Evolutionary conservation across 2,888 invertebrate genomes (phyloP).

Genomic region (Smittia sp.): DNA sequence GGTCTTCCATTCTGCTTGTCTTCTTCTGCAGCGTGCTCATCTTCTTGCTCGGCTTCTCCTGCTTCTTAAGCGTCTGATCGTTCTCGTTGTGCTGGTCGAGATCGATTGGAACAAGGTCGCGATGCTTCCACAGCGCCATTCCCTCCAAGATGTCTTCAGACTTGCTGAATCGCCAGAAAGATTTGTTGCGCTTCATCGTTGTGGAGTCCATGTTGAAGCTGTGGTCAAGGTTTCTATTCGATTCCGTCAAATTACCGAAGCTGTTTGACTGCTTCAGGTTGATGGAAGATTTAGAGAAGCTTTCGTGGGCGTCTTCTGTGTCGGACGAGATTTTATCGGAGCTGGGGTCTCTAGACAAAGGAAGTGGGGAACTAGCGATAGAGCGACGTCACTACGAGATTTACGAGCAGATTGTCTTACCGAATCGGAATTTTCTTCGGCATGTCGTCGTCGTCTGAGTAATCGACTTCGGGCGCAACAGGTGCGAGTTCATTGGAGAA

Average conservation of each 20-base stretch:
- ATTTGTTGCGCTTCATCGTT: constrained; percentile 75
- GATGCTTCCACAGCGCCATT: constrained; percentile 83
- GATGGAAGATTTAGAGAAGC: constrained; percentile 35
- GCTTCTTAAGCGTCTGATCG: constrained; percentile 21
- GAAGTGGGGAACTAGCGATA: background rate
- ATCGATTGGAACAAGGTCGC: constrained; percentile 74
- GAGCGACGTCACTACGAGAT: background rate
- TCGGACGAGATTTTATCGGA: constrained; percentile 3
- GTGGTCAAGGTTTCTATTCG: constrained; percentile 41
- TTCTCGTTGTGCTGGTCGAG: constrained; percentile 53
- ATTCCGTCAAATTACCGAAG: constrained; percentile 46
- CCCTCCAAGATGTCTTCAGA: constrained; percentile 75
- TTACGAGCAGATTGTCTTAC: constrained; percentile 48
- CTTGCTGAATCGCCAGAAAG: constrained; percentile 80
- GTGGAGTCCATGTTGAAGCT: constrained; percentile 50
- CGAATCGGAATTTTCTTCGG: constrained; percentile 57
- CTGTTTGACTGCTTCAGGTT: constrained; percentile 44
- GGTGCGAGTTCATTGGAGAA: constrained; percentile 86
- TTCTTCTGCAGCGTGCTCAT: constrained; percentile 9
- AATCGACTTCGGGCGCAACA: constrained; percentile 83
- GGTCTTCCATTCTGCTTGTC: background rate
- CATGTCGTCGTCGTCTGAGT: constrained; percentile 72
- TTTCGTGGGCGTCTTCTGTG: constrained; percentile 43
- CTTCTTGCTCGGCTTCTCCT: background rate
- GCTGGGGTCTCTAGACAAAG: background rate